Conservation (phyloP, 2,113 vertebrate genomes). For the Peromyscus leucopus region DNA sequence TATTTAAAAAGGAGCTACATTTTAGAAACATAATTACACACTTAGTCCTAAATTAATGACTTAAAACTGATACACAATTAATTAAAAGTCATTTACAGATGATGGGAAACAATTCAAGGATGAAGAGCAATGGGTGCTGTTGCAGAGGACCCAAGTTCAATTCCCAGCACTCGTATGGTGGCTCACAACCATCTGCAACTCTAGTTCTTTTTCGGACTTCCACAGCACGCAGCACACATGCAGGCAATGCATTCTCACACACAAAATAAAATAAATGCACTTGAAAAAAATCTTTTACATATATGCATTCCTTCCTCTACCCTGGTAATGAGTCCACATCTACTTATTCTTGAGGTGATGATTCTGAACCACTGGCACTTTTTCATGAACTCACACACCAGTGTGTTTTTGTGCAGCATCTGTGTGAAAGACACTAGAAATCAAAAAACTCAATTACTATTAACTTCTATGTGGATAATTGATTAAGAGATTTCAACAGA, state of each 20-base stretch:
- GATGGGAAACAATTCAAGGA: neutral
- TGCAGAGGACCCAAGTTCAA: neutral
- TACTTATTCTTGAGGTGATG: neutral
- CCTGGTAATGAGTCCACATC: neutral
- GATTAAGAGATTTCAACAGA: neutral
- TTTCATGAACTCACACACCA: neutral
- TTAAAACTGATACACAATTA: neutral
- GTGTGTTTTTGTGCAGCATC: too few relatives aligned
- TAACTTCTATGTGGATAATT: neutral
- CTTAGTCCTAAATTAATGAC: neutral
- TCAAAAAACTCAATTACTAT: neutral
- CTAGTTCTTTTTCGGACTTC: neutral
- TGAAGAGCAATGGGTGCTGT: neutral
- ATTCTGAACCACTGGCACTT: neutral
- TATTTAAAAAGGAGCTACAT: neutral
- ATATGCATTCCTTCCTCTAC: accelerated
- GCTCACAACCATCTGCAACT: too few relatives aligned
- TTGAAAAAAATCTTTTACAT: neutral
- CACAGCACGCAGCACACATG: neutral
- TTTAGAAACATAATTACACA: neutral
- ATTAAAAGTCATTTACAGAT: neutral
- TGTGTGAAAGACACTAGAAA: neutral
- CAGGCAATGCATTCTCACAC: too few relatives aligned
- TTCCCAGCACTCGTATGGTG: neutral
- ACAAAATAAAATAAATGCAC: neutral